Base-by-base conservation (phyloP, 1,140 invertebrate species). In the Asbolus verrucosus region DNA sequence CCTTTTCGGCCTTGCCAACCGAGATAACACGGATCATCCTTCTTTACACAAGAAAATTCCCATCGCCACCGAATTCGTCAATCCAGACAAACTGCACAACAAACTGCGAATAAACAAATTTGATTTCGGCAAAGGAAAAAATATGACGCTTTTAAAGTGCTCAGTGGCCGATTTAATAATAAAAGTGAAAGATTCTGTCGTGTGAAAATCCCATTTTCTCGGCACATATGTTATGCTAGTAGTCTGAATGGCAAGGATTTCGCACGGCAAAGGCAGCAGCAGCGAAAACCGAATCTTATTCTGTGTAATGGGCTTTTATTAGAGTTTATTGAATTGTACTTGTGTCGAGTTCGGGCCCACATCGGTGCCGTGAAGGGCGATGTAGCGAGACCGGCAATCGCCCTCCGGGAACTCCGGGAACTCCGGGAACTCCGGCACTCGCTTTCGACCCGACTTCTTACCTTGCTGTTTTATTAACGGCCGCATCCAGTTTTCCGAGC, bases 321-420 rank as follows among this genome's bases (percentile, higher is more conserved):
- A 39, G 61, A 63, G 19, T 63, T 63, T 63, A 63, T 63, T 63
- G 61, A 39, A 63, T 41, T 63, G 61, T 63, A 38, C 61, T 63
- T 39, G 36, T 63, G 61, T 62, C 59, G 36, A 62, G 59, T 62
- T 62, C 14, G 59, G n/a, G 59, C 16, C 30, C 36, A 36, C 46
- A 54, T 54, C 11, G 46, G n/a, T 11, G 46, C n/a, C 46, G 46
- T 24, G 8, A 54, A 54, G 46, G 46, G 46, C 21, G 46, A 27
- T 54, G 46, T 54, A 54, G 46, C 46, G 21, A 24, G 21, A 54
- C 46, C 46, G 21, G 46, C 19, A 54, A 54, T 54, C 46, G 46
- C 46, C 46, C 46, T 27, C 6, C 11, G 46, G 46, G 46, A 54
- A 8, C 18, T 54, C 14, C 11, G 9, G 3, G n/a, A 54, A 54